These are phyloP conservation scores for Peromyscus aztecus DNA, from an alignment of 2,797 vertebrate genomes.

Conservation along the genomic window DNA sequence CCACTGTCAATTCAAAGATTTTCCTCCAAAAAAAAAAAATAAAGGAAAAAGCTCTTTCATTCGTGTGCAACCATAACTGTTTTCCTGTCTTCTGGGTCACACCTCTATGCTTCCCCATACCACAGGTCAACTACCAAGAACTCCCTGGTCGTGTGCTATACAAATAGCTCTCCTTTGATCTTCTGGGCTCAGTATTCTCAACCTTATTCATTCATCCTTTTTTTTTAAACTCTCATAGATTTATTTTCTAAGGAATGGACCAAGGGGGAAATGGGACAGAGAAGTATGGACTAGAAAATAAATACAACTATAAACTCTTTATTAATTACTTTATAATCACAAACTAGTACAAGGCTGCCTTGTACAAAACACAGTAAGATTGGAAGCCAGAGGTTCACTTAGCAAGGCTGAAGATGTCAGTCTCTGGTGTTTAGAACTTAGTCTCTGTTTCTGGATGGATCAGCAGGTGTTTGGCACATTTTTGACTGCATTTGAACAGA, in stretches of 20 bases:
- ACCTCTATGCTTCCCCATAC: background rate
- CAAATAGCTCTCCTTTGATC: background rate
- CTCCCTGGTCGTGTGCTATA: background rate
- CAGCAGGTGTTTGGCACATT: slow-evolving; percentile 80
- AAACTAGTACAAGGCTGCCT: slow-evolving; percentile 90
- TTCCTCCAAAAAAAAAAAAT: background rate
- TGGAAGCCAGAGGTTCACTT: slow-evolving; percentile 87
- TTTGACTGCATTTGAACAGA: slow-evolving; percentile 97
- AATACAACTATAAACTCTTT: slow-evolving; percentile 92
- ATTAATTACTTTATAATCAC: slow-evolving; percentile 88
- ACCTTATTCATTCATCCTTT: background rate
- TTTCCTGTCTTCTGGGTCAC: background rate
- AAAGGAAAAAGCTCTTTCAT: background rate
- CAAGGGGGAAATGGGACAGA: slow-evolving; percentile 73
- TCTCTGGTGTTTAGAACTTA: slow-evolving; percentile 89
- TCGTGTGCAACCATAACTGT: background rate
- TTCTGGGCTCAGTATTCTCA: background rate
- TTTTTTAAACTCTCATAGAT: slow-evolving; percentile 74
- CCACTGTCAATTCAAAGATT: background rate
- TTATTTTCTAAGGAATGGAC: slow-evolving; percentile 84
- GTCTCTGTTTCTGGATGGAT: slow-evolving; percentile 82
- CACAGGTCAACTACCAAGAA: background rate
- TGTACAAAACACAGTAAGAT: slow-evolving; percentile 90
- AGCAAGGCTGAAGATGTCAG: slow-evolving; percentile 86
- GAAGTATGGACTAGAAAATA: slow-evolving; percentile 91